These are phyloP conservation scores for Calliopsis andreniformis DNA, from an alignment of 1,140 invertebrate genomes.

Conservation along the genomic window DNA sequence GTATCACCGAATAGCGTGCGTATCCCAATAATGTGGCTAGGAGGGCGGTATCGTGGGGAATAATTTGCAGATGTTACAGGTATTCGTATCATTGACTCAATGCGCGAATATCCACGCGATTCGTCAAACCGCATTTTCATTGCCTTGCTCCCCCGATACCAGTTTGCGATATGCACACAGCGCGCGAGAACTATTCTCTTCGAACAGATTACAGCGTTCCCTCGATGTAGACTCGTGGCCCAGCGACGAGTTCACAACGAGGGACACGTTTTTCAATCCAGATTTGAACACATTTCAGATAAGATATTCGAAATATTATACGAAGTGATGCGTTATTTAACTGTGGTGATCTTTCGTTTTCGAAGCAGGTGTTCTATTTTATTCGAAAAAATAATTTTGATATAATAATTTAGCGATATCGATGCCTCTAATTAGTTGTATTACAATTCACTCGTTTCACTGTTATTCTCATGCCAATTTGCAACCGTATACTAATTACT, in stretches of 20 bases:
- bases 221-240: no score
- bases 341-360: neutral
- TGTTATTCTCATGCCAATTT: neutral
- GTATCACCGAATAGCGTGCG: conserved; percentile 5
- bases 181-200: neutral
- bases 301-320: no score
- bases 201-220: neutral
- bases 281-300: no score
- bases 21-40: conserved; percentile 18
- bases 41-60: neutral
- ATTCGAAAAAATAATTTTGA: no score
- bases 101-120: neutral
- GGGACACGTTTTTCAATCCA: no score
- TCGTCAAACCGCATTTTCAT: conserved; percentile 14
- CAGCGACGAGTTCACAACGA: no score
- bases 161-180: neutral
- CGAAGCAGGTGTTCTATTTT: no score
- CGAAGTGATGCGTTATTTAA: no score
- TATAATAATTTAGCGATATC: no score
- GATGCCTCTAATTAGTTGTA: neutral
- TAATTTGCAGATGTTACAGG: conserved; percentile 26
- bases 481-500: neutral
- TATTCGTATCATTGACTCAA: conserved; percentile 7
- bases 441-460: neutral
- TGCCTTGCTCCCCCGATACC: neutral